These are phyloP conservation scores for Ranitomeya variabilis DNA, from an alignment of 2,113 vertebrate genomes.

Conservation along the genomic window DNA sequence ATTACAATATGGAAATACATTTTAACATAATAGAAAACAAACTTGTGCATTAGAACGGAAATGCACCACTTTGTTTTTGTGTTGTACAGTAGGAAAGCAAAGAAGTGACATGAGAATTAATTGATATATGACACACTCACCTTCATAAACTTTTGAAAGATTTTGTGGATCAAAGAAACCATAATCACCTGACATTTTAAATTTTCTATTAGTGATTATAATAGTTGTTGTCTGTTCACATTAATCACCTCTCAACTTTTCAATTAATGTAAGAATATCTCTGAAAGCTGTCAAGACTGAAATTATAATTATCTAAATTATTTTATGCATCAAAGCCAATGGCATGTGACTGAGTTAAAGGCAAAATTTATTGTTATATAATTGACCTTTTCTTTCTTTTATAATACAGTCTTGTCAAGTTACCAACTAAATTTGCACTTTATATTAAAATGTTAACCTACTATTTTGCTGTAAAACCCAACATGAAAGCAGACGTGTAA, in stretches of 20 bases:
- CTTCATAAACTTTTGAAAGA: constrained; percentile 46
- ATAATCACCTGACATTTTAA: constrained; percentile 31
- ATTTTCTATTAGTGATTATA: constrained; percentile 43
- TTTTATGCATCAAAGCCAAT: constrained; percentile 53
- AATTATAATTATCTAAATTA: constrained; percentile 52
- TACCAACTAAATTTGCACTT: not conserved
- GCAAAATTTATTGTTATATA: constrained; percentile 37
- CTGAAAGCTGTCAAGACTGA: constrained; percentile 51
- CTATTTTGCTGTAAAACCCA: not conserved
- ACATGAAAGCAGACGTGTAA: not conserved
- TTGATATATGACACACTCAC: constrained; percentile 5
- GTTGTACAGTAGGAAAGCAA: not conserved
- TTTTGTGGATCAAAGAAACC: not conserved
- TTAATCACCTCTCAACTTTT: constrained; percentile 49
- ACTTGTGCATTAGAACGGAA: too few species aligned
- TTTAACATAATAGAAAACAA: too few species aligned
- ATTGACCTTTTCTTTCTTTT: constrained; percentile 48
- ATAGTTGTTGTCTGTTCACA: constrained; percentile 53
- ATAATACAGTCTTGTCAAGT: constrained; percentile 17
- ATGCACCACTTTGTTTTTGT: not conserved
- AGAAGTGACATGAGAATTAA: not conserved
- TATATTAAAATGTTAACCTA: constrained; percentile 4
- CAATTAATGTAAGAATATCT: constrained; percentile 43
- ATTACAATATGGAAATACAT: too few species aligned
- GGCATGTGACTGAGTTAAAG: constrained; percentile 34